These are phyloP conservation scores for Zalophus californianus DNA, from an alignment of 2,797 vertebrate species.

Conservation along the genomic window DNA sequence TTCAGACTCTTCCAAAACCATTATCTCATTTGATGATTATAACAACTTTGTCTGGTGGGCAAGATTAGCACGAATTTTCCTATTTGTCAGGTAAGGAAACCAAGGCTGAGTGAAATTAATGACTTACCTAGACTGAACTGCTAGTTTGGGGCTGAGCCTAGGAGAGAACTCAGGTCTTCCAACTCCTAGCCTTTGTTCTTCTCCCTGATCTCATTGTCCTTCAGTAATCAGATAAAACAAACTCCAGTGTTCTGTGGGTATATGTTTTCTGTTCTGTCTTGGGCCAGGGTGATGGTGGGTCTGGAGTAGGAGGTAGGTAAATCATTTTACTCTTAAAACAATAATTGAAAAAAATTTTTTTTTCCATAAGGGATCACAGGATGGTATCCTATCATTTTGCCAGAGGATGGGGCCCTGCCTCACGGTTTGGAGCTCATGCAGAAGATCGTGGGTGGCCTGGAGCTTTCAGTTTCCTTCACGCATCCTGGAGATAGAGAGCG, in stretches of 20 bases:
- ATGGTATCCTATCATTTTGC: constrained; percentile 92
- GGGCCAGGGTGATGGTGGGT: background rate
- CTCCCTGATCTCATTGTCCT: background rate
- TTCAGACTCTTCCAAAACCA: background rate
- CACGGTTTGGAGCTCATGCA: constrained; percentile 62
- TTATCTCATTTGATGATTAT: constrained; percentile 23
- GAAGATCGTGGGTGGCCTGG: constrained; percentile 93
- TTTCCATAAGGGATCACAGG: constrained; percentile 92
- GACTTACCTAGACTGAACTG: background rate
- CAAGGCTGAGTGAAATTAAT: constrained; percentile 15
- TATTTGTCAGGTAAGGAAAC: constrained; percentile 24
- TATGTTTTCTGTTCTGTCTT: constrained; percentile 62
- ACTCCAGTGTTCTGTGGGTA: background rate
- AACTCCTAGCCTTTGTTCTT: background rate
- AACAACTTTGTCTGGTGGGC: background rate
- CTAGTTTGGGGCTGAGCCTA: constrained; percentile 1
- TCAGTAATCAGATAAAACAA: constrained; percentile 36
- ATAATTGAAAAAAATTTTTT: constrained; percentile 54
- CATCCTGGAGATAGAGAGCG: constrained; percentile 92
- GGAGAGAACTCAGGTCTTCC: background rate
- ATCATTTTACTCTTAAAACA: constrained; percentile 45
- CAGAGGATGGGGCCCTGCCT: constrained; percentile 80
- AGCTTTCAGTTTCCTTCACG: constrained; percentile 92
- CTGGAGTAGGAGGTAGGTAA: background rate
- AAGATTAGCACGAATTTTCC: constrained; percentile 47